Evolutionary conservation across 2,888 invertebrate genomes (phyloP), one percentile per base, ranked within the genome.

Genomic region (Epistrophe eligans): DNA sequence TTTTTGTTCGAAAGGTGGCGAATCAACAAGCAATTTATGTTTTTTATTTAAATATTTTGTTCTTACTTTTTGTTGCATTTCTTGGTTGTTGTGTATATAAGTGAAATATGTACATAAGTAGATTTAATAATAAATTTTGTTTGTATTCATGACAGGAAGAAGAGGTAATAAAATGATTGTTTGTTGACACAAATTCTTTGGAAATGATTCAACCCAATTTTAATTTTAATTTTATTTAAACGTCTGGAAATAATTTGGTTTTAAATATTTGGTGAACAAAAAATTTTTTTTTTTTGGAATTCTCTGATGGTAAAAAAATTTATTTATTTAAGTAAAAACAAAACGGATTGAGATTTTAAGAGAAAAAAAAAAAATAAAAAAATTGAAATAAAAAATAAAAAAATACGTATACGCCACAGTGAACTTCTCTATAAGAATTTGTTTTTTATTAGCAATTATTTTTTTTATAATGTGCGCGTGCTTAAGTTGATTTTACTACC

Each of bases 1-100:
- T 79, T 62, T 62, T 35, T 77, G n/a, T 62, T 57, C 43, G 13
- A 57, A 73, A 73, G 77, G 67, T 83, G 77, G 67, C 77, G 72
- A 74, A 74, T 79, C 84, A 79, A 84, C 79, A 84, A 74, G 82
- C 77, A 45, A 55, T 17, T 73, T 64, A 10, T 62, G 1, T 35
- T 11, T 48, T 62, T 74, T 57, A 57, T 32, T 55, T 17, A 58
- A 58, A 58, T 58, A 17, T 58, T 38, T 58, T 35, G 35, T 15
- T 28, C 4, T 8, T 24, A 24, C 24, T 24, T 24, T 24, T 24
- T 73, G 9, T 17, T 66, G 66, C 48, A 66, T 66, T 35, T 66
- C 4, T 24, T 55, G 55, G 7, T 38, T 67, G 17, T 35, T 48
- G 3, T 24, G 24, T 24, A 24, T 24, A 24, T 24, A 24, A 62